Evolutionary conservation across 2,888 invertebrate species (phyloP).

Genomic region (Acleris emargana): DNA sequence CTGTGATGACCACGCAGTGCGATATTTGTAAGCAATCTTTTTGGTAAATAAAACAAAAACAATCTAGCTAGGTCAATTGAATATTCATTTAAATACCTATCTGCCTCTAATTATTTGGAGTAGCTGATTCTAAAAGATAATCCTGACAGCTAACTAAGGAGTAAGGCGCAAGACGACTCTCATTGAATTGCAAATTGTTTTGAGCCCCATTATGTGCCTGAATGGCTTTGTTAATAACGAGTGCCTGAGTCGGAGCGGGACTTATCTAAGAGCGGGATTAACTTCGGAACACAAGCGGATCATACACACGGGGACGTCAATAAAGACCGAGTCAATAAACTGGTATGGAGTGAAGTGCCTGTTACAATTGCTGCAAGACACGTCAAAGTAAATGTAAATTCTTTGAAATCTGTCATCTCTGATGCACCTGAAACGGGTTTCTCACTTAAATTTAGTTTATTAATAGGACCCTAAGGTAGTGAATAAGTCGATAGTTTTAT

Average conservation of each 20-base stretch:
- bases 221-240: constrained; percentile 44
- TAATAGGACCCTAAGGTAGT: too few species aligned
- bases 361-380: too few species aligned
- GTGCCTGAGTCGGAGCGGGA: constrained; percentile 33
- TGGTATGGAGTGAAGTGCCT: too few species aligned
- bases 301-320: constrained; percentile 10
- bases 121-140: constrained; percentile 35
- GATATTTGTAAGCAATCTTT: too few species aligned
- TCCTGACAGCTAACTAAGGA: constrained; percentile 36
- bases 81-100: constrained; percentile 14
- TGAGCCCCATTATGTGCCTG: constrained; percentile 43
- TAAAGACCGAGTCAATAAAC: neutral
- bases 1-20: too few species aligned
- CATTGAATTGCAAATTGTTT: constrained; percentile 50
- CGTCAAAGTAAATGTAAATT: too few species aligned
- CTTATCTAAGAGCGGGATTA: constrained; percentile 11
- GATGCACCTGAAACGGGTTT: too few species aligned
- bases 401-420: too few species aligned
- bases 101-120: constrained; percentile 32
- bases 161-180: constrained; percentile 38
- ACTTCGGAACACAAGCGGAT: constrained; percentile 18
- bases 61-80: constrained; percentile 3
- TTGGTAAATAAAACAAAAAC: too few species aligned
- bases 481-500: too few species aligned
- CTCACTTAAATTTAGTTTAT: too few species aligned